phyloP scores from a whole-genome alignment of 2,113 vertebrate species.

The Ramphastos sulfuratus region DNA sequence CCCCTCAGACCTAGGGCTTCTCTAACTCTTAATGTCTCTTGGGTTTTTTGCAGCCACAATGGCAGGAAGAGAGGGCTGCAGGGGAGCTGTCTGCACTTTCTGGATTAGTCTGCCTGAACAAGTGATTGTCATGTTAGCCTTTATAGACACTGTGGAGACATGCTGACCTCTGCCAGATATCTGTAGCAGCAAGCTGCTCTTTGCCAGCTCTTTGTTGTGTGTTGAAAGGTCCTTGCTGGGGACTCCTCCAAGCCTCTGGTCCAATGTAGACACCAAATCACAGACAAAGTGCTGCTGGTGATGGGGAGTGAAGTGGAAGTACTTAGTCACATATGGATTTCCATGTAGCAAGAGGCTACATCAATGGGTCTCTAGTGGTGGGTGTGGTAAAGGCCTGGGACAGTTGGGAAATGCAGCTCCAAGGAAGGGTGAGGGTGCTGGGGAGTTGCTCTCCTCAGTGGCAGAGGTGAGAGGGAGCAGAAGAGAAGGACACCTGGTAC shows the following conservation, averaged over 20 bases:
- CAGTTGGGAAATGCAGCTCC: not conserved
- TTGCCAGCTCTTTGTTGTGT: not conserved
- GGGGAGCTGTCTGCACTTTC: not conserved
- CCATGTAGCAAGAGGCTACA: not conserved
- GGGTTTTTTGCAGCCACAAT: not conserved
- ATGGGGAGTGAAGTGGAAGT: not conserved
- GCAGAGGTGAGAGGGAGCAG: not conserved
- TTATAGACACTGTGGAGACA: accelerated
- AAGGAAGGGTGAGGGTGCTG: not conserved
- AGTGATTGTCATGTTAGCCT: not conserved
- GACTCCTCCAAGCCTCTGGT: not conserved
- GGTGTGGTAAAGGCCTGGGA: not conserved
- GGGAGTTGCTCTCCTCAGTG: not conserved
- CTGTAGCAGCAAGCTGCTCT: not conserved
- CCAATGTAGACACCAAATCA: not conserved
- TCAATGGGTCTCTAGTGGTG: not conserved
- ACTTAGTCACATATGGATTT: not conserved
- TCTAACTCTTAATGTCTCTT: not conserved
- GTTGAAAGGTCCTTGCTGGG: not conserved
- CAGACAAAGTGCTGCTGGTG: not conserved
- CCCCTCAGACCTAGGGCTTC: not conserved
- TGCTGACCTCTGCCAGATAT: not conserved
- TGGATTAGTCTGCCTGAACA: not conserved
- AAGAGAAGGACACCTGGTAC: not conserved
- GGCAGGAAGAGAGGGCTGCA: not conserved